These are phyloP conservation scores for Drosophila paucipuncta DNA, from an alignment of 2,888 invertebrate genomes.

Conservation along the genomic window DNA sequence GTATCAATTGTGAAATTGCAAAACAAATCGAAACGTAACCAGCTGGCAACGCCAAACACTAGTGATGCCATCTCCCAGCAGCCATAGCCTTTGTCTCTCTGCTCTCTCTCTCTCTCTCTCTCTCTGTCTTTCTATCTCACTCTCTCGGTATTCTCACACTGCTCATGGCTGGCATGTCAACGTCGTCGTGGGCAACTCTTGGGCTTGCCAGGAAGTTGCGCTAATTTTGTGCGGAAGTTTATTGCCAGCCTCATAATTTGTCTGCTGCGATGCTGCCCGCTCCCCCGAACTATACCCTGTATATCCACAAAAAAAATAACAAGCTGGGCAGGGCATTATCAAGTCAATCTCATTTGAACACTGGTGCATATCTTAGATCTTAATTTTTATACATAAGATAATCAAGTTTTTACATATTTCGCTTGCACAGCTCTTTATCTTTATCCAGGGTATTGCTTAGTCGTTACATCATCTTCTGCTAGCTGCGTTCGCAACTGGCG, in stretches of 20 bases:
- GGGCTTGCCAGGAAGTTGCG: conserved; percentile 67
- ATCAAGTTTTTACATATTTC: background rate
- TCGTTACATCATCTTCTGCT: background rate
- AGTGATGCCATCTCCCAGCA: conserved; percentile 27
- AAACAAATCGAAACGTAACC: conserved; percentile 15
- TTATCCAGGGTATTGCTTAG: conserved; percentile 10
- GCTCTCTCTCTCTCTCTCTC: background rate
- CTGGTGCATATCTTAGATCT: background rate
- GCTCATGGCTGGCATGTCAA: conserved; percentile 30
- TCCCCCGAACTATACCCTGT: conserved; percentile 19
- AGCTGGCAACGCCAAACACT: conserved; percentile 43
- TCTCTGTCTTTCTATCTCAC: background rate
- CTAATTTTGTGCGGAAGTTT: conserved; percentile 75
- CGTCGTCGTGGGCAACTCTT: conserved; percentile 45
- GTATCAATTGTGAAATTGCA: background rate
- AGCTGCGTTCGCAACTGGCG: conserved; percentile 2
- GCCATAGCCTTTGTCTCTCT: conserved; percentile 18
- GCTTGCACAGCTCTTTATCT: too few relatives aligned
- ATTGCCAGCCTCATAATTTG: conserved; percentile 74
- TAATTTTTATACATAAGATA: background rate
- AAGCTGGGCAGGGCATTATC: background rate
- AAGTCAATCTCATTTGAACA: background rate
- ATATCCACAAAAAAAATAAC: background rate
- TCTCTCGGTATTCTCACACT: conserved; percentile 7
- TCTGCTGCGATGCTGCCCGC: conserved; percentile 36